phyloP scores from a whole-genome alignment of 2,797 vertebrate genomes.

The Microcaecilia unicolor region DNA sequence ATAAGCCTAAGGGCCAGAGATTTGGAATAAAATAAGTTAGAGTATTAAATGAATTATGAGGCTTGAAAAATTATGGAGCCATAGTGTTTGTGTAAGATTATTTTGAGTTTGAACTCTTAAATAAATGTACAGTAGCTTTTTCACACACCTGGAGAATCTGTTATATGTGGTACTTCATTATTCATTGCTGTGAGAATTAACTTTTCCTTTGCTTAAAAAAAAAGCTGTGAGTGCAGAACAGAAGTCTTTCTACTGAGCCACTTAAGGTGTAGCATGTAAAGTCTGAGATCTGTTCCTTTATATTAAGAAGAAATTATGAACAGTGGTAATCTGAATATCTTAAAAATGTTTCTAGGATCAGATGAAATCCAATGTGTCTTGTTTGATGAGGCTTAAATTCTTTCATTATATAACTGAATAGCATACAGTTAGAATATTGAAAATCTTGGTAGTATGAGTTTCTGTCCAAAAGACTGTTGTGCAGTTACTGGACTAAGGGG shows the following conservation, averaged over 20 bases:
- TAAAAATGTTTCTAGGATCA: slow-evolving; percentile 9
- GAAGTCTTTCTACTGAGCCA: background rate
- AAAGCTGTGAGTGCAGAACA: background rate
- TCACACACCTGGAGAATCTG: too few species aligned
- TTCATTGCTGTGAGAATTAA: background rate
- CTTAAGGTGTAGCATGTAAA: background rate
- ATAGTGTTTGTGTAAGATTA: too few species aligned
- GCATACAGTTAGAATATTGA: background rate
- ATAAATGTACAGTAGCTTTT: too few species aligned
- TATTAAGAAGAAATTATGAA: background rate
- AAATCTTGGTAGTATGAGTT: slow-evolving; percentile 7
- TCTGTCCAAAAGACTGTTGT: slow-evolving; percentile 7
- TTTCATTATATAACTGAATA: slow-evolving; percentile 4
- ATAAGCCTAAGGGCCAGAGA: too few species aligned
- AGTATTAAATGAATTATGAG: too few species aligned
- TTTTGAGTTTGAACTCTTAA: too few species aligned
- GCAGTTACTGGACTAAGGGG: slow-evolving; percentile 15
- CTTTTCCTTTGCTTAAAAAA: background rate
- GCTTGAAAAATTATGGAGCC: too few species aligned
- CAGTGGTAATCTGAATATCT: slow-evolving; percentile 5
- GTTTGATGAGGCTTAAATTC: slow-evolving; percentile 1
- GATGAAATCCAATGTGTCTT: slow-evolving; percentile 1
- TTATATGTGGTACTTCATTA: background rate
- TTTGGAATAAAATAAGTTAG: too few species aligned
- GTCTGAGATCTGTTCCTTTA: slow-evolving; percentile 1